Base-by-base conservation (phyloP, 1,140 invertebrate genomes). In the Drosophila nebulosa region DNA sequence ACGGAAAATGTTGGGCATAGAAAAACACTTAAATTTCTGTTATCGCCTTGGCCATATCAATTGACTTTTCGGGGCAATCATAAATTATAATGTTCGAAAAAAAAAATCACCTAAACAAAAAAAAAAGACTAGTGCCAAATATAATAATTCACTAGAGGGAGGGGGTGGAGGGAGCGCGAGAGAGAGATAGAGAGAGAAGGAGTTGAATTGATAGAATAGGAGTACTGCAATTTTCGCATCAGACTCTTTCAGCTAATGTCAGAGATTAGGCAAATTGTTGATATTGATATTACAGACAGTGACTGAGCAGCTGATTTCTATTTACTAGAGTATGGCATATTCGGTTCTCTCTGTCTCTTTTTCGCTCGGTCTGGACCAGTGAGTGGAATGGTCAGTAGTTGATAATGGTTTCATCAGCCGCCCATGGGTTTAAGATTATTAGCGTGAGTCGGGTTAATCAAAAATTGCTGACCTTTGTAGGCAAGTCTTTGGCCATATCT, bases 1-100 rank as follows among this genome's bases (percentile, higher is more conserved):
- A 21, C 16, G 39, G 7, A 46, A 46, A 46, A 46, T 21, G 39
- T 46, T 60, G 55, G 58, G 73, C 61, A 69, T 76, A 79, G 70
- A 63, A 75, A 85, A 78, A 86, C 70, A 86, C 80, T 85, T 70
- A 67, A 69, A 69, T 78, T 66, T 74, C 36, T 86, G 83, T 78
- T 83, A 83, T 83, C 79, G 79, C 68, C 42, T 55, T 35, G 74
- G 69, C 78, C 71, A 86, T 86, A 88, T 86, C 81, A 86, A 86
- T 86, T 86, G 83, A 86, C 81, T 88, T 86, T 86, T 86, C 65
- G 83, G 79, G 74, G 70, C 64, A 78, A 68, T 75, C 71, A 76
- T 69, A 88, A 86, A 88, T 86, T 78, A 83, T 65, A 81, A 69
- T 75, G 39, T 53, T 36, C 10, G 52, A 61, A 22, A 42, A 50